Evolutionary conservation across 2,797 vertebrate species (phyloP).

Genomic region (Poeciliopsis turneri): DNA sequence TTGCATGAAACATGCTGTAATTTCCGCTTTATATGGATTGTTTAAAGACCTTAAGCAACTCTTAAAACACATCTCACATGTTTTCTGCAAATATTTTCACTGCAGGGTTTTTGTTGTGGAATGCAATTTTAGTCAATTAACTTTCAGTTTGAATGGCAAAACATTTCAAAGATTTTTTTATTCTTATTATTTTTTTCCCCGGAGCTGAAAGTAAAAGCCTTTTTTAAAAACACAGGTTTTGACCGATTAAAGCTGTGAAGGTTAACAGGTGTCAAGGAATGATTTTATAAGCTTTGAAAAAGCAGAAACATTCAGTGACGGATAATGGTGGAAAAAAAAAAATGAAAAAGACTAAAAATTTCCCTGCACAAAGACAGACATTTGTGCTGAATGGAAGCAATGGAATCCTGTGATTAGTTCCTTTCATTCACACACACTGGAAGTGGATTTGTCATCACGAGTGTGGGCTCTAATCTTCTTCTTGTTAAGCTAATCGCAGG

Average conservation of each 20-base stretch:
- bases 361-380: conserved; percentile 18
- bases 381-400: conserved; percentile 1
- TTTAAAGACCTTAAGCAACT: background rate
- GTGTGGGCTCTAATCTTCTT: conserved; percentile 31
- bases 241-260: background rate
- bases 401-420: conserved; percentile 49
- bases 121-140: background rate
- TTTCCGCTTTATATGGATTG: background rate
- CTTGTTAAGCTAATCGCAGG: conserved; percentile 44
- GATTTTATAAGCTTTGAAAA: conserved; percentile 4
- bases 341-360: background rate
- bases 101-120: background rate
- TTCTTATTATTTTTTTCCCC: background rate
- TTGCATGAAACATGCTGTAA: background rate
- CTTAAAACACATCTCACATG: background rate
- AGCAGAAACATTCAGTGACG: background rate
- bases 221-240: background rate
- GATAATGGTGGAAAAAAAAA: conserved; percentile 6
- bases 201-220: background rate
- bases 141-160: background rate
- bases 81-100: background rate
- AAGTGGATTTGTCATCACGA: conserved; percentile 25
- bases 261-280: conserved; percentile 8
- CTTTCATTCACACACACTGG: conserved; percentile 30
- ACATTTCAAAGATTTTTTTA: background rate